Evolutionary conservation across 2,113 vertebrate genomes (phyloP).

Genomic region (Machaerirhynchus nigripectus): DNA sequence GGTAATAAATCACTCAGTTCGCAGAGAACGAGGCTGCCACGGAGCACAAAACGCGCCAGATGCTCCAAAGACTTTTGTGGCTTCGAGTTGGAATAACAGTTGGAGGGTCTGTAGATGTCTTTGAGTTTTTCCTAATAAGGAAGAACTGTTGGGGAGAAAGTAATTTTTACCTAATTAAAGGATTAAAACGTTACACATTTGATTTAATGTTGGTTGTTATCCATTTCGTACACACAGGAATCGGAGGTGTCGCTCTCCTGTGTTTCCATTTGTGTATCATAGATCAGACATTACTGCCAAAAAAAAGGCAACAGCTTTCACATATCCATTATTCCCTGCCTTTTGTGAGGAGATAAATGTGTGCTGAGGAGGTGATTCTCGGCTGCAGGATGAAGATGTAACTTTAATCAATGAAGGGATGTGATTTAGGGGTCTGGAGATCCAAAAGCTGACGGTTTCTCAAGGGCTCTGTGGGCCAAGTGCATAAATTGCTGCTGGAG

Average conservation of each 20-base stretch:
- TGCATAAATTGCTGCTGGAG: not conserved
- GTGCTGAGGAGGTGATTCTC: not conserved
- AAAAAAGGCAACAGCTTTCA: not conserved
- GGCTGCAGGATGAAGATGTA: not conserved
- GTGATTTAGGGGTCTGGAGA: not conserved
- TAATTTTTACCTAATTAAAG: conserved; percentile 26
- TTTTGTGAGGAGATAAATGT: not conserved
- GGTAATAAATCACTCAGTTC: conserved; percentile 55
- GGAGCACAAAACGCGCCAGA: conserved; percentile 19
- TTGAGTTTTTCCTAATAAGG: conserved; percentile 39
- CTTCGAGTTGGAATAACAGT: conserved; percentile 32
- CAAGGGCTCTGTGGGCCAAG: not conserved
- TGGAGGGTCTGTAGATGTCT: conserved; percentile 34
- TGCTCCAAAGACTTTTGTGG: conserved; percentile 19
- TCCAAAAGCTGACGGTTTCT: not conserved
- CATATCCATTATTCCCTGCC: not conserved
- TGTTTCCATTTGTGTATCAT: not conserved
- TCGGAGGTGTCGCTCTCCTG: not conserved
- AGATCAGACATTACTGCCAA: not conserved
- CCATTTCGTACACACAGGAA: not conserved
- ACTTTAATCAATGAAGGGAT: not conserved
- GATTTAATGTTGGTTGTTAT: not conserved
- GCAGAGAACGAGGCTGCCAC: not conserved
- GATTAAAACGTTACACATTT: not conserved
- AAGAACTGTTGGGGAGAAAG: not conserved